These are phyloP conservation scores for Ophioninae sp. DNA, from an alignment of 2,888 invertebrate genomes.

Conservation along the genomic window DNA sequence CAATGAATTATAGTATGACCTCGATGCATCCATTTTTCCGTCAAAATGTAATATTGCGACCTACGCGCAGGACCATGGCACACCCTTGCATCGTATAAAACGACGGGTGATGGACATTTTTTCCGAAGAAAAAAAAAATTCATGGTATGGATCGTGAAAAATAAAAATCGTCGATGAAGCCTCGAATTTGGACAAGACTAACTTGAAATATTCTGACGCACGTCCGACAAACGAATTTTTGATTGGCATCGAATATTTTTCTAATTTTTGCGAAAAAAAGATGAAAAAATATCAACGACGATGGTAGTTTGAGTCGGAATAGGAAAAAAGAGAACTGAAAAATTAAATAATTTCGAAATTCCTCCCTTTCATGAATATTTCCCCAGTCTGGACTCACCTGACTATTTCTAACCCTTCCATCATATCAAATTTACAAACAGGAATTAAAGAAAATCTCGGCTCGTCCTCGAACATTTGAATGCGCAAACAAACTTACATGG, in stretches of 20 bases:
- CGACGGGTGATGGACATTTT: neutral
- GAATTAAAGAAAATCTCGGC: too few species aligned
- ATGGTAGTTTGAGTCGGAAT: too few species aligned
- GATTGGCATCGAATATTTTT: neutral
- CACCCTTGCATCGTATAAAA: neutral
- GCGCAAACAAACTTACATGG: neutral
- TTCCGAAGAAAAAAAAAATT: neutral
- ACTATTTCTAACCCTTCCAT: neutral
- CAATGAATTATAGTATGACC: slow-evolving; percentile 46
- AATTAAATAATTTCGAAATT: neutral
- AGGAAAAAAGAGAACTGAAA: too few species aligned
- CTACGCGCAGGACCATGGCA: neutral
- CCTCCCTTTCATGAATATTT: neutral
- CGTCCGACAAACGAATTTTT: neutral
- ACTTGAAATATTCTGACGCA: neutral
- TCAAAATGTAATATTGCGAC: slow-evolving; percentile 26
- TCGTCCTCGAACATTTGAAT: neutral
- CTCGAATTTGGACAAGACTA: neutral
- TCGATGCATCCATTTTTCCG: slow-evolving; percentile 2
- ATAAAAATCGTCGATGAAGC: neutral
- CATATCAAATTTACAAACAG: neutral
- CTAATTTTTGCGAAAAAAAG: neutral
- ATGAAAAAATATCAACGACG: neutral
- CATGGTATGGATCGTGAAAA: neutral
- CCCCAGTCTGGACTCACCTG: neutral